These are phyloP conservation scores for Hypena proboscidalis DNA, from an alignment of 2,888 invertebrate species.

Conservation along the genomic window DNA sequence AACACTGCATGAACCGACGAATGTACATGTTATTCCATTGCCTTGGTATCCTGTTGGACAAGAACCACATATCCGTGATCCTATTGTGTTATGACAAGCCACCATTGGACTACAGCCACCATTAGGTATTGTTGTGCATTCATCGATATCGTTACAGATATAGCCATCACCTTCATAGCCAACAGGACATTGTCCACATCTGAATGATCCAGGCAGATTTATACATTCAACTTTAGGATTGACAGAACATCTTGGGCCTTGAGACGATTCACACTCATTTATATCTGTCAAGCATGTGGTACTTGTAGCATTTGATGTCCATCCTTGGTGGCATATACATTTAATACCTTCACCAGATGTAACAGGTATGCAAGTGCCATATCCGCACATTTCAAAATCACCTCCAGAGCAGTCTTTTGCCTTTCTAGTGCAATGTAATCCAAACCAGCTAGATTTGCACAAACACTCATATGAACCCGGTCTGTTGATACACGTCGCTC, in stretches of 20 bases:
- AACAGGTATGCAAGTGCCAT: conserved; percentile 92
- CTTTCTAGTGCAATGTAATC: conserved; percentile 92
- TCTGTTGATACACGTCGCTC: conserved; percentile 92
- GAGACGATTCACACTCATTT: conserved; percentile 91
- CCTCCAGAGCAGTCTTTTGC: conserved; percentile 90
- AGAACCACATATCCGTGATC: conserved; percentile 93
- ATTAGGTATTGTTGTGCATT: conserved; percentile 92
- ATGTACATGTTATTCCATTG: conserved; percentile 91
- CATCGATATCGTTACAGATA: conserved; percentile 94
- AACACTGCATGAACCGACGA: conserved; percentile 87
- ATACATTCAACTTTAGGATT: conserved; percentile 93
- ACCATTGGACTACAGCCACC: conserved; percentile 97
- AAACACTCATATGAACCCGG: conserved; percentile 93
- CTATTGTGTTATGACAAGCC: conserved; percentile 94
- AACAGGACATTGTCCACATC: conserved; percentile 94
- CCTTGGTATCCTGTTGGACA: conserved; percentile 96
- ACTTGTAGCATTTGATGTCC: conserved; percentile 89
- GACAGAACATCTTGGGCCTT: conserved; percentile 90
- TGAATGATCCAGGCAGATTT: conserved; percentile 95
- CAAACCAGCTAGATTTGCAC: conserved; percentile 92
- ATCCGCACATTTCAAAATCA: conserved; percentile 92
- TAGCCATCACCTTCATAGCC: conserved; percentile 95
- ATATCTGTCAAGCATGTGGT: conserved; percentile 93
- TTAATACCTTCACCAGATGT: conserved; percentile 87
- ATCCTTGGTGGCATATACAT: conserved; percentile 95